Evolutionary conservation across 2,113 vertebrate species (phyloP).

Genomic region (Accipiter virgatus): DNA sequence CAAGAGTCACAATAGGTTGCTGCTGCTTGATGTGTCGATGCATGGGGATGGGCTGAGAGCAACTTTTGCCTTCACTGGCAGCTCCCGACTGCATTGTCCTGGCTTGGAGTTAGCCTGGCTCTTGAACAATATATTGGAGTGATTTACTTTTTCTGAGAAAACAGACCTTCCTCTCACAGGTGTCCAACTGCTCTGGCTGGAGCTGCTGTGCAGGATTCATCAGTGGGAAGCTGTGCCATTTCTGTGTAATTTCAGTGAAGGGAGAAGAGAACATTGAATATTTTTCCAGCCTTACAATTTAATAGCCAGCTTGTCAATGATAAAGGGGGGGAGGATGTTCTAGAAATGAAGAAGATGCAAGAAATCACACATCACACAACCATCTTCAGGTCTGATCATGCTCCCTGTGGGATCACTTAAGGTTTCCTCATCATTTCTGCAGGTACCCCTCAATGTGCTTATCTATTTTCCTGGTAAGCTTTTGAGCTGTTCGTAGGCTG

Average conservation of each 20-base stretch:
- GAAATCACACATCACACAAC: accelerated
- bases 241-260: background rate
- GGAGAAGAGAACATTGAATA: background rate
- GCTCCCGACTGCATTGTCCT: background rate
- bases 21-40: background rate
- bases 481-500: background rate
- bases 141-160: background rate
- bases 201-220: background rate
- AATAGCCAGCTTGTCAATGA: background rate
- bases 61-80: background rate
- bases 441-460: background rate
- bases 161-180: background rate
- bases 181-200: background rate
- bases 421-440: background rate
- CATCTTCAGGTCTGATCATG: background rate
- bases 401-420: background rate
- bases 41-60: background rate
- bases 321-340: background rate
- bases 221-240: background rate
- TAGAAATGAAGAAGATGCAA: background rate
- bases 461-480: background rate
- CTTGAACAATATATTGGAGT: background rate
- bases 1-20: background rate
- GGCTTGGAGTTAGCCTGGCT: background rate
- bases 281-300: background rate